Conservation (phyloP, 1,140 invertebrate genomes). For the Zaprionus davidi region DNA sequence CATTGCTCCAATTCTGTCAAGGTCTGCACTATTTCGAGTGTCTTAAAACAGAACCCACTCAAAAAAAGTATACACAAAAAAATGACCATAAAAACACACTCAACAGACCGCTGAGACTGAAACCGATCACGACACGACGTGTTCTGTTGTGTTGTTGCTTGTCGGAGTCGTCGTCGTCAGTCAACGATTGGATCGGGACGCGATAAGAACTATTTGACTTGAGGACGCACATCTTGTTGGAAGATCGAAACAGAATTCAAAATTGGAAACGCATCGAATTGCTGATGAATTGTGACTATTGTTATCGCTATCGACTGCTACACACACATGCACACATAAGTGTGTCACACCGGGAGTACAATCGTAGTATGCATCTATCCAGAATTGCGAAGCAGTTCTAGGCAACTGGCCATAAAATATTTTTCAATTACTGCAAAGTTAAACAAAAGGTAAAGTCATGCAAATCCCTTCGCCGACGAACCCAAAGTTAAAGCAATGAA, state of each 20-base stretch:
- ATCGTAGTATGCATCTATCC: neutral
- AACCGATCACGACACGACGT: neutral
- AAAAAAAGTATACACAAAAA: conserved; percentile 30
- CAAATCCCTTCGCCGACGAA: neutral
- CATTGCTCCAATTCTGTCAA: conserved; percentile 49
- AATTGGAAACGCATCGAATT: conserved; percentile 36
- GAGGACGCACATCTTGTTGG: conserved; percentile 27
- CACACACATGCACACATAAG: conserved; percentile 27
- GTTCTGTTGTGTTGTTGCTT: neutral
- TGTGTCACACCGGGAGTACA: conserved; percentile 28
- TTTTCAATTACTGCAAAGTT: conserved; percentile 24
- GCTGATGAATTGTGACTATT: conserved; percentile 44
- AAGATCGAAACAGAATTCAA: conserved; percentile 34
- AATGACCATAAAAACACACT: conserved; percentile 39
- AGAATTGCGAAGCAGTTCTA: neutral
- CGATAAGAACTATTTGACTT: conserved; percentile 66
- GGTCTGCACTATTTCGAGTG: conserved; percentile 48
- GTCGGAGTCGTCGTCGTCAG: conserved; percentile 45
- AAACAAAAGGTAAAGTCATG: conserved; percentile 18
- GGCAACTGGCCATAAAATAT: conserved; percentile 9
- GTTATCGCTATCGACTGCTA: conserved; percentile 41
- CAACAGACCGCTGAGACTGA: neutral
- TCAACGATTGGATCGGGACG: conserved; percentile 61
- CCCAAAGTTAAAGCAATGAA: neutral
- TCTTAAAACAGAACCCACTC: conserved; percentile 46